phyloP scores from a whole-genome alignment of 1,140 invertebrate genomes.

The Leptopilina boulardi region DNA sequence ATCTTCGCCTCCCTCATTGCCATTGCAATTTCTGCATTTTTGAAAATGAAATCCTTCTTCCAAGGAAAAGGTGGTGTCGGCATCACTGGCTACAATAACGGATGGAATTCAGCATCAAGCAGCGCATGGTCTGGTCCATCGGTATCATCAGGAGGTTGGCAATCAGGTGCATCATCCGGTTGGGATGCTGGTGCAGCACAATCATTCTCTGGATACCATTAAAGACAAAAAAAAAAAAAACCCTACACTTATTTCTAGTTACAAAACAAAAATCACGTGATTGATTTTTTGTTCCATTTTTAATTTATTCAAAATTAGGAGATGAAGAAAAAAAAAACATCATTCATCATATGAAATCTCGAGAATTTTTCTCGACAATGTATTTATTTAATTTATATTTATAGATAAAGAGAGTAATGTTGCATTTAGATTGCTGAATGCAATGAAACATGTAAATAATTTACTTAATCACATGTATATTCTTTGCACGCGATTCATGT shows the following conservation, averaged over 20 bases:
- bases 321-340: not conserved
- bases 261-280: slow-evolving; percentile 8
- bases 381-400: slow-evolving; percentile 32
- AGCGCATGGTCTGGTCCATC: slow-evolving; percentile 64
- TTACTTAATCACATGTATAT: slow-evolving; percentile 30
- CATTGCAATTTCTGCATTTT: slow-evolving; percentile 79
- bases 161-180: slow-evolving; percentile 50
- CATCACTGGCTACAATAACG: slow-evolving; percentile 68
- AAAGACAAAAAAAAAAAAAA: not conserved
- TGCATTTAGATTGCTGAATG: not conserved
- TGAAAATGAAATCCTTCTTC: slow-evolving; percentile 77
- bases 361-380: not conserved
- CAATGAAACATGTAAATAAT: slow-evolving; percentile 19
- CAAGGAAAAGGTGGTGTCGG: slow-evolving; percentile 62
- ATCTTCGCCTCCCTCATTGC: slow-evolving; percentile 80
- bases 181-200: slow-evolving; percentile 67
- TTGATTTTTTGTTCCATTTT: not conserved
- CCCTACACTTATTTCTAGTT: slow-evolving; percentile 40
- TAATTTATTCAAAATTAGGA: slow-evolving; percentile 28
- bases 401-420: not conserved
- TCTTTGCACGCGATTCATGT: not conserved
- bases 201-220: slow-evolving; percentile 65
- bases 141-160: slow-evolving; percentile 65
- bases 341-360: not conserved
- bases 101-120: slow-evolving; percentile 63